These are phyloP conservation scores for Coendou prehensilis DNA, from an alignment of 2,797 vertebrate species.

Conservation along the genomic window DNA sequence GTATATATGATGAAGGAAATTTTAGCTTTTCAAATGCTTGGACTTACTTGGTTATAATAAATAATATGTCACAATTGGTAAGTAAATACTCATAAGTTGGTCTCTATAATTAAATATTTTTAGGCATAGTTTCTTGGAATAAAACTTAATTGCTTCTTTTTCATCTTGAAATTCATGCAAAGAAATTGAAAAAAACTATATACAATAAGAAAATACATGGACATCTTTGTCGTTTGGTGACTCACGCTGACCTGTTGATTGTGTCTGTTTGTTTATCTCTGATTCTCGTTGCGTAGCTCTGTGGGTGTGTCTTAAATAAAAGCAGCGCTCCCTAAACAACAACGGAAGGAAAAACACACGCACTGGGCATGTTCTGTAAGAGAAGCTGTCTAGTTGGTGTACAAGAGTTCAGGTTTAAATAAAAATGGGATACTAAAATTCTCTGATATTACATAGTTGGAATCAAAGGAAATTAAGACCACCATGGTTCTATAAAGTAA, in stretches of 20 bases:
- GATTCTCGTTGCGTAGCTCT: not conserved
- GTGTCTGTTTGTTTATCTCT: not conserved
- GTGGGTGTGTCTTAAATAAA: conserved; percentile 8
- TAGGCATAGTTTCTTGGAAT: conserved; percentile 26
- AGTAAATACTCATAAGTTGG: conserved; percentile 81
- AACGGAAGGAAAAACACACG: not conserved
- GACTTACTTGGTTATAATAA: conserved; percentile 99
- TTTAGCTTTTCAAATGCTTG: conserved; percentile 97
- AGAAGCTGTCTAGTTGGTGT: not conserved
- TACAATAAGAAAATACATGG: not conserved
- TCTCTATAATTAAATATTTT: not conserved
- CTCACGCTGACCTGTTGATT: not conserved
- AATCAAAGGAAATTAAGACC: conserved; percentile 54
- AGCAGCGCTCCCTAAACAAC: not conserved
- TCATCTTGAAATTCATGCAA: conserved; percentile 50
- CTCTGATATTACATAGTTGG: not conserved
- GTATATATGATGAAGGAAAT: conserved; percentile 97
- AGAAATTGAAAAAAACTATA: conserved; percentile 15
- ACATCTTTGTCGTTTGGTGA: conserved; percentile 38
- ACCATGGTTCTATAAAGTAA: not conserved
- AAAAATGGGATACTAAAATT: conserved; percentile 39
- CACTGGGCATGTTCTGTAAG: not conserved
- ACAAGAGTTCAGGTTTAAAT: not conserved
- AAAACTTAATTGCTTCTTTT: conserved; percentile 53
- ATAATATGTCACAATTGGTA: conserved; percentile 98